Evolutionary conservation across 2,113 vertebrate genomes (phyloP).

Genomic region (Calyptommatus sinebrachiatus): DNA sequence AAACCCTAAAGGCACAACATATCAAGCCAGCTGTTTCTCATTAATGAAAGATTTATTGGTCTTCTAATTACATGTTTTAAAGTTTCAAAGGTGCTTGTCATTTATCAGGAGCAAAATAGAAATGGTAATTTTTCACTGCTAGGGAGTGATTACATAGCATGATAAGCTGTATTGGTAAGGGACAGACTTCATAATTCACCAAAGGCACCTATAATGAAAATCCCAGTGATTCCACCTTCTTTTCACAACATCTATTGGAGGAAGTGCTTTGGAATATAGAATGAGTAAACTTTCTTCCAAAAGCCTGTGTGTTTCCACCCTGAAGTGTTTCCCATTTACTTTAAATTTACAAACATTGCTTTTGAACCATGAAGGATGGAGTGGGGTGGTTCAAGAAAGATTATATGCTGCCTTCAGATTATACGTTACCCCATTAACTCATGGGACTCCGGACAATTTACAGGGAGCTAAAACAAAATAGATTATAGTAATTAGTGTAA

Average conservation of each 20-base stretch:
- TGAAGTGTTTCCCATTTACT: not conserved
- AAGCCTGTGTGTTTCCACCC: not conserved
- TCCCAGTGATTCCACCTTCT: conserved; percentile 8
- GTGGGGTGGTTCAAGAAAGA: not conserved
- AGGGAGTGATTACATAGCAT: conserved; percentile 37
- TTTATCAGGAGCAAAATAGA: conserved; percentile 58
- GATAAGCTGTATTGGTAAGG: conserved; percentile 41
- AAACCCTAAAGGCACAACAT: conserved; percentile 51
- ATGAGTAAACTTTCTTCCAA: not conserved
- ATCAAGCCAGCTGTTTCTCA: conserved; percentile 70
- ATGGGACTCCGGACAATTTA: too few relatives aligned
- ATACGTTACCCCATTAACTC: too few relatives aligned
- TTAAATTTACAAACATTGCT: not conserved
- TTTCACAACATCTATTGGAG: conserved; percentile 29
- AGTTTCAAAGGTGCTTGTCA: conserved; percentile 55
- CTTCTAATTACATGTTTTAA: conserved; percentile 65
- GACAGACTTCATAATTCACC: conserved; percentile 6
- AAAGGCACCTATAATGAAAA: not conserved
- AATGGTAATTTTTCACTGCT: conserved; percentile 50
- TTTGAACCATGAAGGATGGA: not conserved
- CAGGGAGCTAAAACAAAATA: too few relatives aligned
- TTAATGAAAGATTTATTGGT: conserved; percentile 76
- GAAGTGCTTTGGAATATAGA: conserved; percentile 23
- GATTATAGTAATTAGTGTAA: too few relatives aligned
- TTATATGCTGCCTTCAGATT: not conserved